phyloP scores from a whole-genome alignment of 2,797 vertebrate species.

The Crax fasciolata region DNA sequence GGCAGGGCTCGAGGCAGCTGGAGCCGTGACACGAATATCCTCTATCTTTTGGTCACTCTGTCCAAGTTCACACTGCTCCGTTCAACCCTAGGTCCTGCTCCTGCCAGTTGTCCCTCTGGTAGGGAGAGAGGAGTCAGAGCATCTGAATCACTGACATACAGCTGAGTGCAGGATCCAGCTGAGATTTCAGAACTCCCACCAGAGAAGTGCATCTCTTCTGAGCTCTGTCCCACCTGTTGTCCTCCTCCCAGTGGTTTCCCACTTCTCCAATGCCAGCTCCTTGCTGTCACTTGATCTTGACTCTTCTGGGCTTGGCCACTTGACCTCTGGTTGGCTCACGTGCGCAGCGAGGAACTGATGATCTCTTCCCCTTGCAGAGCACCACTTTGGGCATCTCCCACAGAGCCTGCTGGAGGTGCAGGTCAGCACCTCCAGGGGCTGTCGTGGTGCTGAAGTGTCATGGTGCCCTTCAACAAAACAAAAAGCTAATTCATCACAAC shows the following conservation, averaged over 20 bases:
- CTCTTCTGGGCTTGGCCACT: not conserved
- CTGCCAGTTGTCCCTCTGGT: not conserved
- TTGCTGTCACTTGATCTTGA: not conserved
- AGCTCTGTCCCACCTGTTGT: fast-evolving
- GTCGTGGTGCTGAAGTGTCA: not conserved
- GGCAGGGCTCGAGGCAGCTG: constrained; percentile 55
- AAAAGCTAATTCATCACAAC: not conserved
- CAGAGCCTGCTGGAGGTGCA: not conserved
- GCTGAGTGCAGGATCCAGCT: not conserved
- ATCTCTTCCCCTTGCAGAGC: not conserved
- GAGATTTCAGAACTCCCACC: not conserved
- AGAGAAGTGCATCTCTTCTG: not conserved
- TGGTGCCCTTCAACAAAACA: not conserved
- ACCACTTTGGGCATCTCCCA: not conserved
- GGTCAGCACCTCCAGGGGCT: not conserved
- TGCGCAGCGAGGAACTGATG: not conserved
- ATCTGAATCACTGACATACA: not conserved
- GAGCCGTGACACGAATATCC: constrained; percentile 15
- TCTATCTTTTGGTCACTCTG: constrained; percentile 48
- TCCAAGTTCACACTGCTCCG: constrained; percentile 26
- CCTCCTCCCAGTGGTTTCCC: not conserved
- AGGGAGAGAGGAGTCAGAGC: not conserved
- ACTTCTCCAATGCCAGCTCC: not conserved
- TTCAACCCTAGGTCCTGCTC: not conserved
- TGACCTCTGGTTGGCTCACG: not conserved